Conservation (phyloP, 2,888 invertebrate species). For the Hydraecia micacea region DNA sequence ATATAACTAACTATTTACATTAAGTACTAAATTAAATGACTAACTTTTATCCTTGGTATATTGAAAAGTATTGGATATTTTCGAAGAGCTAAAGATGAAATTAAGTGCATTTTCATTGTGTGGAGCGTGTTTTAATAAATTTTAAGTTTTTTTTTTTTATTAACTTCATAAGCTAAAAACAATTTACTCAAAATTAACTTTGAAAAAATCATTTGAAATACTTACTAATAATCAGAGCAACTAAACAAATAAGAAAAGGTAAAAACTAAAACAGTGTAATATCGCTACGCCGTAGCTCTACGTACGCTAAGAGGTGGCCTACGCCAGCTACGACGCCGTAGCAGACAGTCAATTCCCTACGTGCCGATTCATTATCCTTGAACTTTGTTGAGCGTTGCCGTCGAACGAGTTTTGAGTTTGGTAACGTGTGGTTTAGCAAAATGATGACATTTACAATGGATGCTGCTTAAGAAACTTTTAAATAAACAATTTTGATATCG, state of each 20-base stretch:
- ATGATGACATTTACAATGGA: neutral
- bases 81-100: neutral
- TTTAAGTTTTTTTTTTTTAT: neutral
- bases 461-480: neutral
- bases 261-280: neutral
- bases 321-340: conserved; percentile 38
- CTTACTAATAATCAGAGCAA: neutral
- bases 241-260: neutral
- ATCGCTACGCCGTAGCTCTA: conserved; percentile 38
- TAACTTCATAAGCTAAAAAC: neutral
- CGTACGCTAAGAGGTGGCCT: conserved; percentile 30
- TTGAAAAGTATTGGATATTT: neutral
- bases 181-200: neutral
- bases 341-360: conserved; percentile 34
- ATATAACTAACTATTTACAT: too few relatives aligned
- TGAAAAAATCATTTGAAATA: neutral
- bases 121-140: neutral
- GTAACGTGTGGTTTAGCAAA: neutral
- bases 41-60: neutral
- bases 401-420: conserved; percentile 2
- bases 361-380: conserved; percentile 40
- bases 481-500: neutral
- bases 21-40: too few relatives aligned
- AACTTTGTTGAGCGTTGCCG: conserved; percentile 25
- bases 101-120: neutral